Conservation (phyloP, 2,113 vertebrate genomes). For the Apeltes quadracus region DNA sequence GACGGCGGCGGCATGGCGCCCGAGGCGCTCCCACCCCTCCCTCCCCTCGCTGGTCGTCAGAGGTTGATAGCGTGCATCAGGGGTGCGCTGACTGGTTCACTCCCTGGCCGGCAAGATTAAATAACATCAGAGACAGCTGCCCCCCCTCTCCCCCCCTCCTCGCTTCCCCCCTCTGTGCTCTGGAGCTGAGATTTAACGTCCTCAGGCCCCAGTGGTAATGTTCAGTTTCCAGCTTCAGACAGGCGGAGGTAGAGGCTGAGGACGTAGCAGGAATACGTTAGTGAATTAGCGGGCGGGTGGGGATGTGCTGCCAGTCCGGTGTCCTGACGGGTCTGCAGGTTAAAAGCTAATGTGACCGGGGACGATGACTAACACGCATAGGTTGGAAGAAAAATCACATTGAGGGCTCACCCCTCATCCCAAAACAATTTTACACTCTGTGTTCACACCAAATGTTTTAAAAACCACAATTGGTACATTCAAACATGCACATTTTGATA, state of each 20-base stretch:
- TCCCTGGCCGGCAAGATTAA: slow-evolving; percentile 76
- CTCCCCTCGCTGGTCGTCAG: slow-evolving; percentile 62
- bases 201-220: slow-evolving; percentile 56
- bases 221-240: slow-evolving; percentile 52
- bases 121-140: slow-evolving; percentile 73
- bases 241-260: slow-evolving; percentile 31
- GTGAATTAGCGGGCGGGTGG: not conserved
- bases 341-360: not conserved
- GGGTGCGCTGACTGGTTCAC: slow-evolving; percentile 51
- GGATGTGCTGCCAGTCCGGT: not conserved
- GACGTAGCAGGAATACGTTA: slow-evolving; percentile 15
- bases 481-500: not conserved
- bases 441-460: not conserved
- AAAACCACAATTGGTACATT: not conserved
- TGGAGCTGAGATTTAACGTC: slow-evolving; percentile 68
- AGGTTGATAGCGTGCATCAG: slow-evolving; percentile 72
- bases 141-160: slow-evolving; percentile 28
- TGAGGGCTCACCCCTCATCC: not conserved
- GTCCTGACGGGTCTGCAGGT: not conserved
- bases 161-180: slow-evolving; percentile 48
- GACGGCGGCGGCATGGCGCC: slow-evolving; percentile 37
- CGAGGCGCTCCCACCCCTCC: slow-evolving; percentile 43
- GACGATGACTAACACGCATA: not conserved
- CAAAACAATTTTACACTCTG: not conserved
- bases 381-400: not conserved